phyloP scores from a whole-genome alignment of 2,113 vertebrate genomes.

The Picathartes gymnocephalus region DNA sequence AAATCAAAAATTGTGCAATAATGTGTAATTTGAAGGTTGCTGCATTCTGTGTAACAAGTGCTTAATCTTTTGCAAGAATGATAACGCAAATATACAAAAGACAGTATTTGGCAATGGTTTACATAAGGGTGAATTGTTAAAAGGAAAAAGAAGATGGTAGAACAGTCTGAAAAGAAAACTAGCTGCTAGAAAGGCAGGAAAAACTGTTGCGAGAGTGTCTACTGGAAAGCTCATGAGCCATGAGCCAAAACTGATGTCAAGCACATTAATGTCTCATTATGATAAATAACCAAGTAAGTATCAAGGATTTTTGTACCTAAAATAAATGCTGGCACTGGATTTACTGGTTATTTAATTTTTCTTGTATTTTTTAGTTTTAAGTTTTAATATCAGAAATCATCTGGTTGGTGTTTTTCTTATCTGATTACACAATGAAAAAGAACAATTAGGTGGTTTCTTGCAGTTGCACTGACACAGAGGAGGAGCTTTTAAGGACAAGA shows the following conservation, averaged over 20 bases:
- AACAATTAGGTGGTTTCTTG: background rate
- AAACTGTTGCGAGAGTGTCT: background rate
- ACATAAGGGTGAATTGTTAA: background rate
- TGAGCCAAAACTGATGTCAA: background rate
- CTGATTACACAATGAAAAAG: background rate
- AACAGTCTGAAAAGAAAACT: background rate
- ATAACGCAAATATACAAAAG: background rate
- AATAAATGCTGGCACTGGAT: background rate
- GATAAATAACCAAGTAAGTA: background rate
- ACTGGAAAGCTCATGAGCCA: background rate
- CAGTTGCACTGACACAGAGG: background rate
- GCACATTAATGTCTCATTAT: background rate
- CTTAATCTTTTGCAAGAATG: background rate
- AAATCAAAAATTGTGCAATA: background rate
- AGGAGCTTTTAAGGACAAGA: background rate
- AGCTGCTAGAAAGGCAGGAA: background rate
- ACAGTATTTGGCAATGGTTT: background rate
- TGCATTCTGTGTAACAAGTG: background rate
- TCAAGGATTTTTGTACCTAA: background rate
- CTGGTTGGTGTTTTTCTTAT: background rate
- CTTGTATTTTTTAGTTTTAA: background rate
- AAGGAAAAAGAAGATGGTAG: background rate
- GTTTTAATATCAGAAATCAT: background rate
- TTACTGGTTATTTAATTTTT: background rate
- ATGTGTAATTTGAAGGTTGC: background rate